Evolutionary conservation across 2,113 vertebrate genomes (phyloP).

Genomic region (Fregata magnificens): DNA sequence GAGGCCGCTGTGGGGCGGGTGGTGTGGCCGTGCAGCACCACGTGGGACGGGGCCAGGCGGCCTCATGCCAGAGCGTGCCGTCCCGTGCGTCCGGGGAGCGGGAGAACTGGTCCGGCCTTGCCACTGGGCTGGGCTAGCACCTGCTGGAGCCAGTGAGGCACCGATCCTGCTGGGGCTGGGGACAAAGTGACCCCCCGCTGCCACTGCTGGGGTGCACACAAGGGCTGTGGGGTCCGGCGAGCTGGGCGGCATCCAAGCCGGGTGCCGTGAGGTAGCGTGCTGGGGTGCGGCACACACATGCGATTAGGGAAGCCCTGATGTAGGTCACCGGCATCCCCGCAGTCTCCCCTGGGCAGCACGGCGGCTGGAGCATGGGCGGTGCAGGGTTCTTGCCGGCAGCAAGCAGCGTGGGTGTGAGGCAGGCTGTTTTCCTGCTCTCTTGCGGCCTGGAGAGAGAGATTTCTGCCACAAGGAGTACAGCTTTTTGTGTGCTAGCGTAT

Average conservation of each 20-base stretch:
- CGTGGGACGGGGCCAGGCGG: rapidly evolving
- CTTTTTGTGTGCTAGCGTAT: neutral
- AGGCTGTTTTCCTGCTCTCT: neutral
- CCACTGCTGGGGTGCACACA: neutral
- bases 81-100: neutral
- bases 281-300: neutral
- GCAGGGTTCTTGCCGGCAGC: neutral
- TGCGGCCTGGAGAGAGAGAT: neutral
- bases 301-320: neutral
- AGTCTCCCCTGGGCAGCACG: neutral
- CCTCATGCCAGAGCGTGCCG: neutral
- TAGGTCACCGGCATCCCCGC: neutral
- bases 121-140: neutral
- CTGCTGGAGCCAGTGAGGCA: neutral
- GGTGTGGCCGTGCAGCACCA: neutral
- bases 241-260: neutral
- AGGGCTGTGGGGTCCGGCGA: neutral
- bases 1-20: rapidly evolving
- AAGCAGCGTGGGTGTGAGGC: rapidly evolving
- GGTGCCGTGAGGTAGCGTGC: neutral
- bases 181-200: neutral
- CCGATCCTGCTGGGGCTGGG: neutral
- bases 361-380: neutral
- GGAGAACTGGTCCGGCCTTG: neutral
- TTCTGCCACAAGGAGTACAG: rapidly evolving